These are phyloP conservation scores for Pachypanchax playfairii DNA, from an alignment of 2,113 vertebrate genomes.

Conservation along the genomic window DNA sequence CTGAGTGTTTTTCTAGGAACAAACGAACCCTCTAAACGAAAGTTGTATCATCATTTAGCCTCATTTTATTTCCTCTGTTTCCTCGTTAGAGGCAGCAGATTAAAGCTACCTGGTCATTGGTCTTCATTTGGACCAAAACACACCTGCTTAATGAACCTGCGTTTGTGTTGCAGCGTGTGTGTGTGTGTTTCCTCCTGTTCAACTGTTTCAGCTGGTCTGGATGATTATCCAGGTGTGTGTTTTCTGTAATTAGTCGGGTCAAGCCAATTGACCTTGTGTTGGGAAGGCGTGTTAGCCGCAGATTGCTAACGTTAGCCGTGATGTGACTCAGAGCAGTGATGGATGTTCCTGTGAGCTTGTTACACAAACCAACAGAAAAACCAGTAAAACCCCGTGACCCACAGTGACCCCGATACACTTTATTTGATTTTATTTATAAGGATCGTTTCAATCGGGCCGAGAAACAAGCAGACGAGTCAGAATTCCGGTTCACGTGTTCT, in stretches of 20 bases:
- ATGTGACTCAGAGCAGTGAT: conserved; percentile 54
- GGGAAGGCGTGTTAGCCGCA: conserved; percentile 51
- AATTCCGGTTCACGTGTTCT: too few species aligned
- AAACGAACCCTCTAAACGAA: conserved; percentile 69
- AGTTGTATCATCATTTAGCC: conserved; percentile 90
- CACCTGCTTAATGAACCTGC: conserved; percentile 81
- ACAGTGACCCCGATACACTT: conserved; percentile 4
- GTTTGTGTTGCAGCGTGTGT: neutral
- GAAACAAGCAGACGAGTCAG: too few species aligned
- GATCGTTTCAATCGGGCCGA: conserved; percentile 12
- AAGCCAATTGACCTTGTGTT: conserved; percentile 65
- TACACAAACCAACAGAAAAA: conserved; percentile 46
- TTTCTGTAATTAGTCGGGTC: conserved; percentile 64
- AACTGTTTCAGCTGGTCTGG: neutral
- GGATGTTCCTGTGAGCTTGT: conserved; percentile 56
- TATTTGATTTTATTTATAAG: conserved; percentile 12
- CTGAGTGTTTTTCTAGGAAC: conserved; percentile 23
- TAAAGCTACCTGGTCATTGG: conserved; percentile 86
- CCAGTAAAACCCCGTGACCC: conserved; percentile 22
- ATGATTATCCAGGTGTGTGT: conserved; percentile 3
- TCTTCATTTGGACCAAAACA: conserved; percentile 86
- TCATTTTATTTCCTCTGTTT: conserved; percentile 83
- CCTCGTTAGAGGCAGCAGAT: conserved; percentile 90
- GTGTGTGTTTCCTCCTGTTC: conserved; percentile 25
- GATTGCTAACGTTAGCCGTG: conserved; percentile 55